These are phyloP conservation scores for Neria commutata DNA, from an alignment of 2,888 invertebrate species.

Conservation along the genomic window DNA sequence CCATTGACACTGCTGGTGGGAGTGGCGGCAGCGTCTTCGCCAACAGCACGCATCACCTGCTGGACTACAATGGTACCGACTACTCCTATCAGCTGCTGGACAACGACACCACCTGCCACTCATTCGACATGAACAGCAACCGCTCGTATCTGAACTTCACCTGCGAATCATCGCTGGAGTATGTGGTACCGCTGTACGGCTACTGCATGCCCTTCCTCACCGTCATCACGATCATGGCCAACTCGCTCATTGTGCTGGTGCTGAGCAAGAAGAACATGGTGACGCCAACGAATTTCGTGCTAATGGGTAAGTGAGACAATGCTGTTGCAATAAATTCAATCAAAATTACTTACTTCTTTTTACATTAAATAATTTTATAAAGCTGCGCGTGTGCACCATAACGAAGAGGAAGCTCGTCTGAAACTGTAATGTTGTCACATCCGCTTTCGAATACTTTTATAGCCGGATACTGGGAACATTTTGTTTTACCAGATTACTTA, in stretches of 20 bases:
- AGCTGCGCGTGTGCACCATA: too few relatives aligned
- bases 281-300: slow-evolving; percentile 88
- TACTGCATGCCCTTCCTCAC: slow-evolving; percentile 77
- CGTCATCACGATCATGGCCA: slow-evolving; percentile 86
- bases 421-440: too few relatives aligned
- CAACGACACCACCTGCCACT: slow-evolving; percentile 40
- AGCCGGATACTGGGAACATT: too few relatives aligned
- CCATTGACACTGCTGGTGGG: slow-evolving; percentile 12
- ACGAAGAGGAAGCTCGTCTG: too few relatives aligned
- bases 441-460: too few relatives aligned
- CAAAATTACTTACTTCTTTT: too few relatives aligned
- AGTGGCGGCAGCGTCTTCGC: background rate
- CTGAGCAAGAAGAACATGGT: slow-evolving; percentile 87
- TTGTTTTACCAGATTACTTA: too few relatives aligned
- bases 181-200: slow-evolving; percentile 58
- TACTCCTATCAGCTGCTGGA: slow-evolving; percentile 40
- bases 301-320: slow-evolving; percentile 76
- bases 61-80: slow-evolving; percentile 38
- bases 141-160: slow-evolving; percentile 58
- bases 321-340: too few relatives aligned
- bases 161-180: slow-evolving; percentile 57
- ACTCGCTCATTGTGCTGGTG: slow-evolving; percentile 89
- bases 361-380: too few relatives aligned
- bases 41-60: slow-evolving; percentile 27
- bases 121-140: slow-evolving; percentile 43